phyloP scores from a whole-genome alignment of 2,888 invertebrate species.

The Metallyticus violacea region DNA sequence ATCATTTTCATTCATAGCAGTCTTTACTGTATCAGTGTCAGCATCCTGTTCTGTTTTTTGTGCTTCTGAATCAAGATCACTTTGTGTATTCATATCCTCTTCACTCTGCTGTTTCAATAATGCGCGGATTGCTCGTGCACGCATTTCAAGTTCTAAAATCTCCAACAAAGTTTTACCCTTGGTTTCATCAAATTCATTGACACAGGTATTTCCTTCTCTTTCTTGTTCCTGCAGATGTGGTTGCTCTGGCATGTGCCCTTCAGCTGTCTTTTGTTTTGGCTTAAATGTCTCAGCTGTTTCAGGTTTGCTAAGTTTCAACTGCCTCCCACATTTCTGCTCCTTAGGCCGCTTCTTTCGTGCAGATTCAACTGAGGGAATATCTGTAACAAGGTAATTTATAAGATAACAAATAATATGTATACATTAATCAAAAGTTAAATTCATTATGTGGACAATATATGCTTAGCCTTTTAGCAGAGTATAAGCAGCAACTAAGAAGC shows the following conservation, averaged over 20 bases:
- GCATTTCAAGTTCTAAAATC: constrained; percentile 25
- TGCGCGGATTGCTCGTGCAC: constrained; percentile 23
- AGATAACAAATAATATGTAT: neutral
- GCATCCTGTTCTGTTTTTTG: neutral
- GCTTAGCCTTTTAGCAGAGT: no score
- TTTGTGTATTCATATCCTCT: neutral
- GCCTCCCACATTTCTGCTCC: neutral
- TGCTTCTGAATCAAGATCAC: neutral
- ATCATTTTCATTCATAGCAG: no score
- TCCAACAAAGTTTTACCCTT: constrained; percentile 21
- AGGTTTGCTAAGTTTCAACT: neutral
- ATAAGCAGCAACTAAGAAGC: no score
- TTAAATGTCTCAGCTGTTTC: neutral
- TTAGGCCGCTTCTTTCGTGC: neutral
- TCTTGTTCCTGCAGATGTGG: neutral
- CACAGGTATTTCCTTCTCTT: neutral
- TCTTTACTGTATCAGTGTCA: neutral
- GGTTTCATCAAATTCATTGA: neutral
- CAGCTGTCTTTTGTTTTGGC: neutral
- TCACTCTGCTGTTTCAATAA: constrained; percentile 16
- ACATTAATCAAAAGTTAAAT: neutral
- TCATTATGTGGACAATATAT: no score
- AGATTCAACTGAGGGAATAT: neutral
- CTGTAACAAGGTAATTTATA: neutral
- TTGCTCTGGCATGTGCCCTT: neutral